phyloP scores from a whole-genome alignment of 1,140 invertebrate species.

The Drosophila sproati region DNA sequence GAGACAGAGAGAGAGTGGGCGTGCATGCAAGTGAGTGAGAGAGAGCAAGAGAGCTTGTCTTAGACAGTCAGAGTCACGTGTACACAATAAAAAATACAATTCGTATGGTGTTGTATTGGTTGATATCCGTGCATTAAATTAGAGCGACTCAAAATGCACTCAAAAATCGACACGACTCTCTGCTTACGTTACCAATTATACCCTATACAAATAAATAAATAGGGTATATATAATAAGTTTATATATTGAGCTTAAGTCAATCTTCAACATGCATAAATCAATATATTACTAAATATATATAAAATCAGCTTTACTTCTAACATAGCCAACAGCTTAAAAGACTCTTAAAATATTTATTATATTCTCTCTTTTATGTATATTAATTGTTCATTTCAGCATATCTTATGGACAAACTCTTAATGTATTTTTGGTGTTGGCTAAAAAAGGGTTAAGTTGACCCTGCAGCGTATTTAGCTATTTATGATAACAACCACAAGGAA shows the following conservation, averaged over 20 bases:
- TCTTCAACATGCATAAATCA: no score
- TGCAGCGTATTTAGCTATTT: constrained; percentile 42
- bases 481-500: constrained; percentile 43
- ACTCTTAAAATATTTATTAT: not conserved
- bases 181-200: constrained; percentile 18
- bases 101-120: constrained; percentile 34
- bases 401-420: constrained; percentile 18
- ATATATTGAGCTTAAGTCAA: no score
- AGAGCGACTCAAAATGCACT: constrained; percentile 7
- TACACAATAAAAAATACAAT: constrained; percentile 77
- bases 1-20: not conserved
- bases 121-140: constrained; percentile 23
- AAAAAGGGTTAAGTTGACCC: constrained; percentile 35
- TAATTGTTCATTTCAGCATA: not conserved
- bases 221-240: not conserved
- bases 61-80: constrained; percentile 63
- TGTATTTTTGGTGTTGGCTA: constrained; percentile 48
- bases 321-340: not conserved
- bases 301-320: no score
- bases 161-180: constrained; percentile 15
- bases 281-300: no score
- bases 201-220: constrained; percentile 12
- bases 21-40: not conserved
- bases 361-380: not conserved
- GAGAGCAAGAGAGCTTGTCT: not conserved